Evolutionary conservation across 2,888 invertebrate species (phyloP).

Genomic region (Latheticus oryzae): DNA sequence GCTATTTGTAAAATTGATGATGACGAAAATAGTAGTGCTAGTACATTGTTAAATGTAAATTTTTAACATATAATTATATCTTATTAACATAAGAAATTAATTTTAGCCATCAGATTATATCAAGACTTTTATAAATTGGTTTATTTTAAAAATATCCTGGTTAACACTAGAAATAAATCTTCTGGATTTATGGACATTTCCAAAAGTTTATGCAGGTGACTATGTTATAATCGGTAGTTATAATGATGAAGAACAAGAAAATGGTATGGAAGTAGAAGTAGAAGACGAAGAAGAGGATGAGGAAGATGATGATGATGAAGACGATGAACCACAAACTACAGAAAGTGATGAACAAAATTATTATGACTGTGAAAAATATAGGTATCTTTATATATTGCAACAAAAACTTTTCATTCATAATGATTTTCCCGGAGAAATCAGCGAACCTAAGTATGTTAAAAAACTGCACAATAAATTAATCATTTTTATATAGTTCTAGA

Average conservation of each 20-base stretch:
- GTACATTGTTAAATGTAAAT: conserved; percentile 61
- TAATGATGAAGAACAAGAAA: background rate
- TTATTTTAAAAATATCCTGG: conserved; percentile 63
- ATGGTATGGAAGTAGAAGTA: background rate
- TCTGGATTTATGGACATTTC: conserved; percentile 51
- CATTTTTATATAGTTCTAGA: conserved; percentile 56
- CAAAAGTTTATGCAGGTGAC: conserved; percentile 46
- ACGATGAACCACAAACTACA: no score
- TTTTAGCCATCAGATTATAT: conserved; percentile 55
- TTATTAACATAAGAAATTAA: background rate
- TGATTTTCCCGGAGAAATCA: conserved; percentile 30
- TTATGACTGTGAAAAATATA: conserved; percentile 61
- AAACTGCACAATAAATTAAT: conserved; percentile 1
- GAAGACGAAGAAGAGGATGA: conserved; percentile 11
- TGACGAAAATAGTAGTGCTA: conserved; percentile 54
- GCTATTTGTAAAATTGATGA: conserved; percentile 75
- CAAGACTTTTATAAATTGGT: conserved; percentile 64
- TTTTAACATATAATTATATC: conserved; percentile 33
- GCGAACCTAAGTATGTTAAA: conserved; percentile 10
- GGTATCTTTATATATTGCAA: conserved; percentile 55
- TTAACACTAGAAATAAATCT: conserved; percentile 56
- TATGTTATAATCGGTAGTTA: conserved; percentile 8
- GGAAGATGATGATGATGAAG: conserved; percentile 51
- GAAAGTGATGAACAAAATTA: conserved; percentile 56
- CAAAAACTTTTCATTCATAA: conserved; percentile 30